Evolutionary conservation across 2,888 invertebrate genomes (phyloP), one percentile per base, ranked within the genome.

Genomic region (Chromoteleia sp.): DNA sequence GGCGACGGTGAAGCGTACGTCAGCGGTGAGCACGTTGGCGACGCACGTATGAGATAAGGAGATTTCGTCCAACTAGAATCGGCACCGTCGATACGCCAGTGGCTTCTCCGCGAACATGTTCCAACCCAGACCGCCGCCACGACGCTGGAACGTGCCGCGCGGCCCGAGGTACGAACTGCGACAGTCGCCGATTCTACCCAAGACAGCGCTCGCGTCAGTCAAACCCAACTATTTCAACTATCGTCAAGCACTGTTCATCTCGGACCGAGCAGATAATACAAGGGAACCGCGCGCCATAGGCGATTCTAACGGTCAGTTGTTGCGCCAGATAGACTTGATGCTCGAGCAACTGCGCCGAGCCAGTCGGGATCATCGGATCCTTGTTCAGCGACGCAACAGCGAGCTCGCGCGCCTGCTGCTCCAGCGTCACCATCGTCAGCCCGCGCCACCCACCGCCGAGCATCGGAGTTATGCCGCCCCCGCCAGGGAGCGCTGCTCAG

Each of bases 21-120:
- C 91, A 81, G 91, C 91, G 30, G 89, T 90, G 61, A 94, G 94
- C 78, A 94, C 94, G 54, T 92, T 95, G 90, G 95, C 94, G 84
- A 95, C 95, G 89, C 94, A 95, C 89, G 95, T 95, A 93, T 94
- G 94, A 93, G 91, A 82, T 59, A 83, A 86, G 90, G 88, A 78
- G 87, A 85, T 86, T 82, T 84, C 87, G 85, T 87, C 87, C 84
- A 88, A 90, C 87, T 91, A 91, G 91, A 90, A 87, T 86, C 87
- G 79, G 73, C 81, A 74, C 41, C 76, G 73, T 84, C 86, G 84
- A 84, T 74, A 79, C 78, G 83, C 85, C 81, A 79, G 81, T 73
- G 82, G 78, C 58, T 75, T 74, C 50, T 6, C 70, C 74, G 73
- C 52, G 17, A 41, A 52, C 25, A 25, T 43, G 33, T 43, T 36